These are phyloP conservation scores for Gymnorhina tibicen DNA, from an alignment of 2,113 vertebrate genomes.

Conservation along the genomic window DNA sequence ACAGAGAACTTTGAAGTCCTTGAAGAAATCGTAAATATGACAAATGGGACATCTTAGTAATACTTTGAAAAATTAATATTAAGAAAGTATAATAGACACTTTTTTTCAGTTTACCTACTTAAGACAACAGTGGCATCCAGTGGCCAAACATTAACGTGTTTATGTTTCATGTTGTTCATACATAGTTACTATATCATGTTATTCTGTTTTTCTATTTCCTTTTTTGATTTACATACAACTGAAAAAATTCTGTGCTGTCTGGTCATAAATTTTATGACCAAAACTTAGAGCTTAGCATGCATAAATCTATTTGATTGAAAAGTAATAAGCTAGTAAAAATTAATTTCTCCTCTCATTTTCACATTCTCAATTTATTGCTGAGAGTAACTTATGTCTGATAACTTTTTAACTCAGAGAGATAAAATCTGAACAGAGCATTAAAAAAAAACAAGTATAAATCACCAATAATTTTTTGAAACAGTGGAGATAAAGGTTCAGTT, in stretches of 20 bases:
- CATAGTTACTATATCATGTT: background rate
- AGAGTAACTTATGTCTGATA: background rate
- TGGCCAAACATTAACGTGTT: background rate
- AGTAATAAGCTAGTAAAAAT: background rate
- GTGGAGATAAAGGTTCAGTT: background rate
- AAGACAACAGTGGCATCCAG: slow-evolving; percentile 61
- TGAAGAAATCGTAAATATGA: background rate
- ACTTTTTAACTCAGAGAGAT: background rate
- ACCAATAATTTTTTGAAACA: background rate
- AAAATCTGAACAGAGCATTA: background rate
- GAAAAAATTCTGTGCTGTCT: background rate
- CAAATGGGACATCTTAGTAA: background rate
- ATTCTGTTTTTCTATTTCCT: background rate
- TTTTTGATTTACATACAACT: background rate
- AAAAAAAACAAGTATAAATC: background rate
- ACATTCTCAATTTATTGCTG: background rate
- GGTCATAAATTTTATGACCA: background rate
- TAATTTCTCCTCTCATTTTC: background rate
- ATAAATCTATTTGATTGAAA: background rate
- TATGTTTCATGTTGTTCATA: background rate
- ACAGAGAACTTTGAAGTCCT: background rate
- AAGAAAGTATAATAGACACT: background rate
- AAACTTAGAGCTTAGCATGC: background rate
- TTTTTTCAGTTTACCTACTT: background rate
- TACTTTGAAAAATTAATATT: background rate